A percentile compares a stretch with the other conserved stretches of the same genome.
Evolutionary conservation across 2,797 vertebrate species (phyloP).

Genomic region (Prunella strophiata): DNA sequence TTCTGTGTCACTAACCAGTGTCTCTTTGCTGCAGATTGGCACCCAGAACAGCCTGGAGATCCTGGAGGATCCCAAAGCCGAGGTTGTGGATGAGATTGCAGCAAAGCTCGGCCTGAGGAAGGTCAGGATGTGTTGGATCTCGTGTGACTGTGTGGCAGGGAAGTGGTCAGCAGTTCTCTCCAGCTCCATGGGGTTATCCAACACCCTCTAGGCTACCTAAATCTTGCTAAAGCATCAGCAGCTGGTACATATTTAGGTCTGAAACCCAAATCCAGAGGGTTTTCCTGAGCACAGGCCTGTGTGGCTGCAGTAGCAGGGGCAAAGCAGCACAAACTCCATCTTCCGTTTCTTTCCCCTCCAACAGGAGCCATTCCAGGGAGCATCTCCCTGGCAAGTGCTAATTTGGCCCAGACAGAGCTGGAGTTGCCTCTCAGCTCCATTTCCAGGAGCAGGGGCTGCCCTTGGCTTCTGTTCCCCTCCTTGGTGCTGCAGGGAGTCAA

Average conservation of each 20-base stretch:
- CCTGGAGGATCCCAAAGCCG: conserved; percentile 93
- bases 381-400: neutral
- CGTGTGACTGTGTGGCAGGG: rapidly evolving
- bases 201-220: neutral
- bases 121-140: conserved; percentile 68
- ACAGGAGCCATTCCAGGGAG: neutral
- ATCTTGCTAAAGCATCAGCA: neutral
- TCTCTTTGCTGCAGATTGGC: conserved; percentile 80
- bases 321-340: neutral
- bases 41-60: conserved; percentile 96
- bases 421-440: neutral
- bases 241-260: neutral
- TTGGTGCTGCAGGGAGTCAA: neutral
- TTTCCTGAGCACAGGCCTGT: neutral
- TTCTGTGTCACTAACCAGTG: neutral
- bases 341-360: neutral
- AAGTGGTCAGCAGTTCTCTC: neutral
- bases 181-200: neutral
- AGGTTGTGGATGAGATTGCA: conserved; percentile 94
- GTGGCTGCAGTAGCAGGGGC: neutral
- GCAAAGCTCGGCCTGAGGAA: conserved; percentile 94
- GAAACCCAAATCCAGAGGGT: neutral
- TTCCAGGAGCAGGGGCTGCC: neutral
- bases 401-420: neutral
- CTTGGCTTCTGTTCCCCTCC: neutral